A percentile compares a stretch with the other conserved stretches of the same genome.
Conservation (phyloP, 2,888 invertebrate species). For the Dioctria linearis region DNA sequence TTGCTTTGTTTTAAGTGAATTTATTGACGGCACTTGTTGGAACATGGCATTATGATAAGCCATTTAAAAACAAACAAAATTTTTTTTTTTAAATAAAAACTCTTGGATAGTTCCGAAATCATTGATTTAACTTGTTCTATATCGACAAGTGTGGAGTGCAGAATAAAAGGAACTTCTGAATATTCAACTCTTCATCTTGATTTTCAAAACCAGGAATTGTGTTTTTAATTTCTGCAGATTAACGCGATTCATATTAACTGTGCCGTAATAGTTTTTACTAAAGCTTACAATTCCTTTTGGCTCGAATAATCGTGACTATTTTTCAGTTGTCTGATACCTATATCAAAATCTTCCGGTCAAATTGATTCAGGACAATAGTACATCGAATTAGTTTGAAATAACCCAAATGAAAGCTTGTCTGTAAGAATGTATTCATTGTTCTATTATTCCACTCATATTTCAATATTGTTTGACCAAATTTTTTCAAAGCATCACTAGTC, state of each 20-base stretch:
- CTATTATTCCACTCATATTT: conserved; percentile 66
- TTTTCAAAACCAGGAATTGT: conserved; percentile 60
- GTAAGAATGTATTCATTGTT: conserved; percentile 67
- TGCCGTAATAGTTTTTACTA: conserved; percentile 66
- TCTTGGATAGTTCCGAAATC: too few species aligned
- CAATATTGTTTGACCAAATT: conserved; percentile 66
- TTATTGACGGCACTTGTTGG: too few species aligned
- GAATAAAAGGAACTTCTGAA: conserved; percentile 59
- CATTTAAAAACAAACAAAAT: too few species aligned
- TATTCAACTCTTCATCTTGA: conserved; percentile 50
- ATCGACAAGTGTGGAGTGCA: too few species aligned
- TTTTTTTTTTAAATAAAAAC: too few species aligned
- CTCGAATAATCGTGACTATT: conserved; percentile 64
- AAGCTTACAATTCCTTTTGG: conserved; percentile 67
- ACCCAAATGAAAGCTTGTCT: conserved; percentile 64
- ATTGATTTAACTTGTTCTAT: too few species aligned
- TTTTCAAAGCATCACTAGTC: conserved; percentile 63
- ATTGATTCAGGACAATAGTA: conserved; percentile 67
- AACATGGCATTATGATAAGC: too few species aligned
- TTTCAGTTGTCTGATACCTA: conserved; percentile 43
- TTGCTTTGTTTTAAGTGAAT: too few species aligned
- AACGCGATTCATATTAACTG: conserved; percentile 65
- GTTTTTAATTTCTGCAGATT: conserved; percentile 63
- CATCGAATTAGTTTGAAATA: conserved; percentile 64
- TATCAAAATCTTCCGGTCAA: conserved; percentile 40